Conservation (phyloP, 2,113 vertebrate genomes). For the Pedionomus torquatus region DNA sequence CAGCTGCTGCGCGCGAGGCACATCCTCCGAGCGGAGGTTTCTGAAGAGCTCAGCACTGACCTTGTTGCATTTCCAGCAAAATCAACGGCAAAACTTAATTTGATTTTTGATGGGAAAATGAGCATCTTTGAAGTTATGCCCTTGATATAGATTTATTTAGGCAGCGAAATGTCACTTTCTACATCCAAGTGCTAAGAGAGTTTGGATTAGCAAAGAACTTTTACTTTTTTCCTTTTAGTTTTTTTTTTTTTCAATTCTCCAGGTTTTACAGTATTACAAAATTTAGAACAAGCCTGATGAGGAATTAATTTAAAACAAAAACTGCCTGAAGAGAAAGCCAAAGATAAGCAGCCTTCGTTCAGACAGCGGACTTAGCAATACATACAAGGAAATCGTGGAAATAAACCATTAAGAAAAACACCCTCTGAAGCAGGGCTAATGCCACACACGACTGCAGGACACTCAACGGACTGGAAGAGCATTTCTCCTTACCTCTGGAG, state of each 20-base stretch:
- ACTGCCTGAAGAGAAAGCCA: not conserved
- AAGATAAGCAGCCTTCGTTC: not conserved
- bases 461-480: not conserved
- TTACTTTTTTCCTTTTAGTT: not conserved
- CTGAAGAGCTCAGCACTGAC: not conserved
- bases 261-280: not conserved
- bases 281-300: not conserved
- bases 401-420: not conserved
- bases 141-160: constrained; percentile 9
- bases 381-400: not conserved
- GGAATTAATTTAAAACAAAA: not conserved
- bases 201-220: not conserved
- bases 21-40: not conserved
- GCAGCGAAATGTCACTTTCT: not conserved
- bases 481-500: constrained; percentile 90
- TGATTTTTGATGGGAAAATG: constrained; percentile 33
- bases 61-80: not conserved
- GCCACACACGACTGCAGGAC: not conserved
- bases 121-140: not conserved
- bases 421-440: not conserved
- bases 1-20: not conserved
- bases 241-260: not conserved
- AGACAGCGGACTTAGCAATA: not conserved
- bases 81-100: not conserved
- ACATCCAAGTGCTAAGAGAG: not conserved